Conservation (phyloP, 2,113 vertebrate genomes). For the Oreochromis spilurus region DNA sequence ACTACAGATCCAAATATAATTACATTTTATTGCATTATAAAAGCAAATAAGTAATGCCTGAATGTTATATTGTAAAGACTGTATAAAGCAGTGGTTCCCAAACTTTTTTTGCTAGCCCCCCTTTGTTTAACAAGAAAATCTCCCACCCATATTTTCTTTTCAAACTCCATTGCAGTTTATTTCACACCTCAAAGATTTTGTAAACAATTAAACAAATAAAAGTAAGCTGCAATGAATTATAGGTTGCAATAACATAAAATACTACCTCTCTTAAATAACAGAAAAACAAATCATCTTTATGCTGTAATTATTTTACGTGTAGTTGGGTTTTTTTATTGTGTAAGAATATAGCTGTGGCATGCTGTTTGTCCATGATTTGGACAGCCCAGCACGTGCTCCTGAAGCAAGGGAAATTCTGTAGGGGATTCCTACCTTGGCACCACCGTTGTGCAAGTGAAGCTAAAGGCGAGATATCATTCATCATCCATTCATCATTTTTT, state of each 20-base stretch:
- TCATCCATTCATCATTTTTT: not conserved
- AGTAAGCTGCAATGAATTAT: not conserved
- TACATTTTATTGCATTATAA: not conserved
- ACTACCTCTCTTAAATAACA: not conserved
- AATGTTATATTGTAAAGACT: not conserved
- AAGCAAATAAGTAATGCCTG: not conserved
- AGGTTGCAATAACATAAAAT: not conserved
- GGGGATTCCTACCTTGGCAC: not conserved
- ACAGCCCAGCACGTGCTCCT: not conserved
- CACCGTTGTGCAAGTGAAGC: not conserved
- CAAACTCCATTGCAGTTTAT: not conserved
- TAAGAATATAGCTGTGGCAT: not conserved
- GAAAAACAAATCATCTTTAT: not conserved
- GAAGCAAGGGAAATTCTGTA: accelerated
- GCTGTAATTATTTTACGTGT: not conserved
- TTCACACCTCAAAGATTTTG: not conserved
- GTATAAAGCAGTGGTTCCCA: not conserved
- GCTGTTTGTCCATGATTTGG: not conserved
- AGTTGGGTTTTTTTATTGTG: not conserved
- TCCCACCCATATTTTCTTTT: not conserved
- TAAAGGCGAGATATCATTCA: not conserved
- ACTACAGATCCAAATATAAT: not conserved
- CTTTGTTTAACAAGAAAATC: not conserved
- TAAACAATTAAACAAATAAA: not conserved
- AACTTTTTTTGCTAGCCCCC: not conserved